Base-by-base conservation (phyloP, 1,140 invertebrate genomes). In the Drosophila nigromelanica region DNA sequence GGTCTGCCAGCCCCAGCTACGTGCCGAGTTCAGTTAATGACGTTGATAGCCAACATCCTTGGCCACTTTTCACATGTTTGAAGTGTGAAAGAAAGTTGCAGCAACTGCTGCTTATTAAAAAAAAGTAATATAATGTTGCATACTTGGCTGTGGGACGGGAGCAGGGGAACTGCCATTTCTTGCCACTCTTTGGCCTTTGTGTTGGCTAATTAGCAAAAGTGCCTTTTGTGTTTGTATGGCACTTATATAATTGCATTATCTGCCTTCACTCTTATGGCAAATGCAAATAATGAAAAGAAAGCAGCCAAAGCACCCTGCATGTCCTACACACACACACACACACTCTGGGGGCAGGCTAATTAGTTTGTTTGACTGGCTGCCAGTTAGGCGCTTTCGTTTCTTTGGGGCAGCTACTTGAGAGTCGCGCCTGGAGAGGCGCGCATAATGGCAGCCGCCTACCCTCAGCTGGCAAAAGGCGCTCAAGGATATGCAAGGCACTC, bases 201-300 rank as follows among this genome's bases (percentile, higher is more conserved):
- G 76, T 69, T 73, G 61, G 78, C 83, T 87, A 87, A 87, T 87
- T 87, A 89, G 74, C 83, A 76, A 79, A 79, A 89, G 83, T 89
- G 82, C 58, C 73, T 79, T 78, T 81, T 85, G 80, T 83, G 73
- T 73, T 62, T 78, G 73, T 78, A 80, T 70, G 80, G 61, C 80
- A 83, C 83, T 87, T 89, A 74, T 89, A 83, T 89, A 87, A 87
- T 83, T 87, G 83, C 83, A 87, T 87, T 87, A 87, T 86, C 82
- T 85, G 74, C 78, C 74, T 50, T 61, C 56, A 42, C 70, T 74
- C 79, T 69, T 80, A 66, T 80, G 76, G 58, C 68, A 85, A 83
- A 85, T 81, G 69, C 80, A 83, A 83, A 83, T 79, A 83, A 78
- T 70, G 70, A 77, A 76, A 85, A 86, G 80, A 85, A 85, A 86